Conservation (phyloP, 2,797 vertebrate genomes). For the Trematomus bernacchii region DNA sequence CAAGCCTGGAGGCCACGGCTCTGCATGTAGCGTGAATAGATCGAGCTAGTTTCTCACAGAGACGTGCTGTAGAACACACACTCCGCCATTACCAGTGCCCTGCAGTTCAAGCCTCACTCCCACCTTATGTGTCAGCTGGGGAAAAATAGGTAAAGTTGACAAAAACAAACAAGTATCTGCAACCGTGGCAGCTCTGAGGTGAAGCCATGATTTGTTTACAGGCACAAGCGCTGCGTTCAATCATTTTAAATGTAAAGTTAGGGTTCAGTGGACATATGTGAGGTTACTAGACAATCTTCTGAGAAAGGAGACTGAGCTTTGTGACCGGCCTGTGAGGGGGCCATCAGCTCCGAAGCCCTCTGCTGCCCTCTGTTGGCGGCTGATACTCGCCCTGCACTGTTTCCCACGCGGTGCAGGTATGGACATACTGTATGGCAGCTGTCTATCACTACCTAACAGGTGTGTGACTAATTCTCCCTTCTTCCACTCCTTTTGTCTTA, state of each 20-base stretch:
- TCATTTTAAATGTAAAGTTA: slow-evolving; percentile 14
- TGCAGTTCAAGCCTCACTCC: slow-evolving; percentile 76
- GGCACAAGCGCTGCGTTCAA: slow-evolving; percentile 17
- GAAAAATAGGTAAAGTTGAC: slow-evolving; percentile 66
- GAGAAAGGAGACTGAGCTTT: slow-evolving; percentile 22
- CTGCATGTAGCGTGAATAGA: slow-evolving; percentile 80
- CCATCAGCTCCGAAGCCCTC: slow-evolving; percentile 73
- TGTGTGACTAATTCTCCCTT: slow-evolving; percentile 67
- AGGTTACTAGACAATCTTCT: slow-evolving; percentile 33
- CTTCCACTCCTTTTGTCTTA: slow-evolving; percentile 63
- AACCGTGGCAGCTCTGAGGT: slow-evolving; percentile 20
- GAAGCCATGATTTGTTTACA: slow-evolving; percentile 24
- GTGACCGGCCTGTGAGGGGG: slow-evolving; percentile 33
- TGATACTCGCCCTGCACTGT: slow-evolving; percentile 3
- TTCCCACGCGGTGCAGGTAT: slow-evolving; percentile 53
- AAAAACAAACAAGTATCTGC: slow-evolving; percentile 70
- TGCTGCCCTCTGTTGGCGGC: slow-evolving; percentile 84
- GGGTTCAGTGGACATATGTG: slow-evolving; percentile 49
- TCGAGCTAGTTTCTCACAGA: slow-evolving; percentile 74
- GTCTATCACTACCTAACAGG: slow-evolving; percentile 75
- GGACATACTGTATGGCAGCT: slow-evolving; percentile 71
- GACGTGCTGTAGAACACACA: slow-evolving; percentile 79
- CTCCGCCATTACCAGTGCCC: slow-evolving; percentile 79
- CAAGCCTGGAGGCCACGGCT: slow-evolving; percentile 82
- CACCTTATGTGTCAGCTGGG: slow-evolving; percentile 64